Conservation (phyloP, 2,888 invertebrate genomes). For the Monoplex corrugatus region DNA sequence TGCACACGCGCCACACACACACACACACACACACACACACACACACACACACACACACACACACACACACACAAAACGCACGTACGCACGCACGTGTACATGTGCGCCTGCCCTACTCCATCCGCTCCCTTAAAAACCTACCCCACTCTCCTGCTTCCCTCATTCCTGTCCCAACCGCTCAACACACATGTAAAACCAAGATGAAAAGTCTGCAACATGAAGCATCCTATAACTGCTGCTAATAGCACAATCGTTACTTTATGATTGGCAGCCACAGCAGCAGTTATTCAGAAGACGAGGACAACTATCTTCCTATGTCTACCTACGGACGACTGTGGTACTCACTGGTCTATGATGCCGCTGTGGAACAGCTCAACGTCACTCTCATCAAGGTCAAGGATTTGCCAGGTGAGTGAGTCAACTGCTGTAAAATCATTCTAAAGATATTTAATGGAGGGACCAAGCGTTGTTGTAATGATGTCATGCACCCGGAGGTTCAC, state of each 20-base stretch:
- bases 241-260: background rate
- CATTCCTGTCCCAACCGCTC: too few species aligned
- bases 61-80: too few species aligned
- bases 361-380: constrained; percentile 70
- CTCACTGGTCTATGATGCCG: constrained; percentile 69
- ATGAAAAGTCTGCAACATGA: background rate
- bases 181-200: too few species aligned
- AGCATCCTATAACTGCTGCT: background rate
- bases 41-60: background rate
- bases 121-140: too few species aligned
- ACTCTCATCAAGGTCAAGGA: constrained; percentile 73
- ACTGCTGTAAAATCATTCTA: too few species aligned
- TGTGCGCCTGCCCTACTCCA: too few species aligned
- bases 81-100: too few species aligned
- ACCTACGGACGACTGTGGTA: constrained; percentile 69
- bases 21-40: background rate
- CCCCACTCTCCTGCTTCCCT: too few species aligned
- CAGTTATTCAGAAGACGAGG: constrained; percentile 61
- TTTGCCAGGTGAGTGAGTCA: constrained; percentile 70
- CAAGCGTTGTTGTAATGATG: too few species aligned
- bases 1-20: too few species aligned
- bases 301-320: constrained; percentile 60
- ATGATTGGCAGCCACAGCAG: constrained; percentile 46
- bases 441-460: too few species aligned
- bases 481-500: too few species aligned